A percentile compares a stretch with the other conserved stretches of the same genome.
Conservation (phyloP, 1,140 invertebrate species). For the Adelges cooleyi region DNA sequence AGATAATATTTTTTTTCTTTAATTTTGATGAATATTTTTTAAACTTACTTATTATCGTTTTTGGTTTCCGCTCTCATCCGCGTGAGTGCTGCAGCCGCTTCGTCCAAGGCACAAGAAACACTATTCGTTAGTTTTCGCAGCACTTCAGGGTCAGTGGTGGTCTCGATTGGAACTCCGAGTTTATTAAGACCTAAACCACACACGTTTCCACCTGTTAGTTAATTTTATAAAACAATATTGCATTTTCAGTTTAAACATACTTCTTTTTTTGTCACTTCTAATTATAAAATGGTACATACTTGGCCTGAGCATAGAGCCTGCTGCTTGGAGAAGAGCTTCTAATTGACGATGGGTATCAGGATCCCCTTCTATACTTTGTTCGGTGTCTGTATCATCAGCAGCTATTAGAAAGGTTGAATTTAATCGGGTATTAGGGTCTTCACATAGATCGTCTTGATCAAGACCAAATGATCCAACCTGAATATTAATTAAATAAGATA, state of each 20-base stretch:
- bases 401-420: slow-evolving; percentile 25
- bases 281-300: neutral
- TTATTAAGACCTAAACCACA: slow-evolving; percentile 55
- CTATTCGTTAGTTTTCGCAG: slow-evolving; percentile 71
- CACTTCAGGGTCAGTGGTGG: slow-evolving; percentile 64
- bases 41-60: slow-evolving; percentile 35
- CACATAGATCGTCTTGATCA: slow-evolving; percentile 10
- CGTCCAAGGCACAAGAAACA: slow-evolving; percentile 86
- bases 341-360: slow-evolving; percentile 20
- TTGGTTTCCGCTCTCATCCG: slow-evolving; percentile 80
- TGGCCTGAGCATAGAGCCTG: slow-evolving; percentile 21
- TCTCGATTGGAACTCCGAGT: slow-evolving; percentile 61
- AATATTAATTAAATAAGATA: neutral
- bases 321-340: slow-evolving; percentile 21
- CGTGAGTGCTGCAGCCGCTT: slow-evolving; percentile 86
- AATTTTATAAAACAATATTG: neutral
- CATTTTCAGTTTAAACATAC: neutral
- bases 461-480: slow-evolving; percentile 18
- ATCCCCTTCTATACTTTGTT: slow-evolving; percentile 18
- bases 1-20: slow-evolving; percentile 3
- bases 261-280: neutral
- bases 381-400: slow-evolving; percentile 14
- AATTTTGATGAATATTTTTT: neutral
- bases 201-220: slow-evolving; percentile 19
- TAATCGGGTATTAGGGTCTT: slow-evolving; percentile 24